phyloP scores from a whole-genome alignment of 2,888 invertebrate species.

The Sarcophaga subvicina region DNA sequence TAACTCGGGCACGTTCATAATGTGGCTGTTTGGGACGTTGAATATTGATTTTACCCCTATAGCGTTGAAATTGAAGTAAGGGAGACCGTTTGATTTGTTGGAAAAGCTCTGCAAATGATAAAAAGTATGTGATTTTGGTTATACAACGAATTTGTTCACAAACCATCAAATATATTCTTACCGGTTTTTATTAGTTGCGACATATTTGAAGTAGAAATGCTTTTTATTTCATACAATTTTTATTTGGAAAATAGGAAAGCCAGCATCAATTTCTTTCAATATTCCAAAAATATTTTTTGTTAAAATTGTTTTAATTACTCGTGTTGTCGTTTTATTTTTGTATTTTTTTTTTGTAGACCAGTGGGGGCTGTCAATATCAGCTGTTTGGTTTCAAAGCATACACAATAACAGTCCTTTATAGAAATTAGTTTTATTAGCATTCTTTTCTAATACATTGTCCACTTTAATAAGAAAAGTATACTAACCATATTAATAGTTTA shows the following conservation, averaged over 20 bases:
- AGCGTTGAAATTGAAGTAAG: slow-evolving; percentile 85
- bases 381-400: not conserved
- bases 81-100: slow-evolving; percentile 75
- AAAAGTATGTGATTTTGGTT: slow-evolving; percentile 7
- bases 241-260: not conserved
- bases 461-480: not conserved
- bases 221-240: not conserved
- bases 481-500: too few species aligned
- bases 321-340: slow-evolving; percentile 3
- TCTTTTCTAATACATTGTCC: not conserved
- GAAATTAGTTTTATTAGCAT: not conserved
- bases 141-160: slow-evolving; percentile 31
- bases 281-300: not conserved
- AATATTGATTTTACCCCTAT: slow-evolving; percentile 90
- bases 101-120: slow-evolving; percentile 39
- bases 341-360: not conserved
- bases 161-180: slow-evolving; percentile 20
- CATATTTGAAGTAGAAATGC: slow-evolving; percentile 12
- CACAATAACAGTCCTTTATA: not conserved
- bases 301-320: slow-evolving; percentile 3
- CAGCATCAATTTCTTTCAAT: not conserved
- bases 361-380: not conserved
- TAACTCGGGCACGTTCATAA: slow-evolving; percentile 86
- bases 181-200: slow-evolving; percentile 55
- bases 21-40: slow-evolving; percentile 88